These are phyloP conservation scores for Paralichthys olivaceus DNA, from an alignment of 2,113 vertebrate species.

Conservation along the genomic window DNA sequence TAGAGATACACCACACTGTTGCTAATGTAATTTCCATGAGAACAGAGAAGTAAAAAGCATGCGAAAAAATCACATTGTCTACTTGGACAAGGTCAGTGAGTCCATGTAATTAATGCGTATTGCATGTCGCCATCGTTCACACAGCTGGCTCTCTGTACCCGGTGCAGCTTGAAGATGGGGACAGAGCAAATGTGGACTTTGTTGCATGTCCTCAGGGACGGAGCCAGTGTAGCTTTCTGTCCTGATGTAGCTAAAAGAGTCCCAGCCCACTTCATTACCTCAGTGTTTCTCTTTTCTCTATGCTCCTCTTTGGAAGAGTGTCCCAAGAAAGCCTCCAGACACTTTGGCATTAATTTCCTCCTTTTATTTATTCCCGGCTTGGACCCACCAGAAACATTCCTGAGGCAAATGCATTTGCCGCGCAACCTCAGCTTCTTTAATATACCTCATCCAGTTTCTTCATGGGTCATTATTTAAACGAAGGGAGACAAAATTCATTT, in stretches of 20 bases:
- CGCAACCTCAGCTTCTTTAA: constrained; percentile 67
- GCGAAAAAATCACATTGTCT: constrained; percentile 22
- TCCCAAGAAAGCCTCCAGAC: constrained; percentile 51
- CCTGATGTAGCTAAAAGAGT: constrained; percentile 44
- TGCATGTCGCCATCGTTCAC: constrained; percentile 26
- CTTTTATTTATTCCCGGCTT: constrained; percentile 76
- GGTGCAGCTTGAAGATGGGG: constrained; percentile 15
- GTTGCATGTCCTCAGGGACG: constrained; percentile 36
- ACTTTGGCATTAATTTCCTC: constrained; percentile 70
- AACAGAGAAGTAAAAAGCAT: constrained; percentile 26
- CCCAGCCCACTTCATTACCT: constrained; percentile 63
- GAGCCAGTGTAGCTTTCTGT: constrained; percentile 10
- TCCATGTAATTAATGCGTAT: constrained; percentile 37
- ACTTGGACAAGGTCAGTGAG: constrained; percentile 40
- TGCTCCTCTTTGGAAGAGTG: constrained; percentile 48
- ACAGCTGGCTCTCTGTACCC: constrained; percentile 24
- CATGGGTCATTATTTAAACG: constrained; percentile 70
- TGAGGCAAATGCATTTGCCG: constrained; percentile 66
- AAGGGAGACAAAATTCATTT: constrained; percentile 11
- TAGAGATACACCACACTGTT: constrained; percentile 2
- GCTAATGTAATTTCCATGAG: constrained; percentile 32
- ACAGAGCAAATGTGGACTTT: constrained; percentile 26
- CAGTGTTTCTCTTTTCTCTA: constrained; percentile 35
- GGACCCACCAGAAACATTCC: constrained; percentile 51
- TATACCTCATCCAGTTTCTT: constrained; percentile 66